Conservation (phyloP, 2,888 invertebrate species). For the Uropetala carovei region DNA sequence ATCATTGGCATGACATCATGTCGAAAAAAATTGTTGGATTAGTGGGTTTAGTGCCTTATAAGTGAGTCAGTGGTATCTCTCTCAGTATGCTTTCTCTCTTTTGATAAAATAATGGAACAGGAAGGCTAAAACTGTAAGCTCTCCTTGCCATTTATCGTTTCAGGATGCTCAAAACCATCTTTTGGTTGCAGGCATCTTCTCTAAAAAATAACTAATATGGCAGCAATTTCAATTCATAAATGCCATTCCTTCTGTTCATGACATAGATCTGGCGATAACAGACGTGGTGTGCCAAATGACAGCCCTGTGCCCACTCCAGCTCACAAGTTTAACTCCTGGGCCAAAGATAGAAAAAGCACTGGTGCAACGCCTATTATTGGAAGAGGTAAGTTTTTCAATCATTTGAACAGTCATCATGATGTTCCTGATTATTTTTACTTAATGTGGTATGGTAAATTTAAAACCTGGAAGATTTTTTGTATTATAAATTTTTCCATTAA, state of each 20-base stretch:
- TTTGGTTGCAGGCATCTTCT: too few species aligned
- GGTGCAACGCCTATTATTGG: conserved; percentile 81
- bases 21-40: too few species aligned
- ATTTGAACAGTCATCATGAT: too few species aligned
- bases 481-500: background rate
- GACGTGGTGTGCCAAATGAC: conserved; percentile 78
- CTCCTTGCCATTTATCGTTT: too few species aligned
- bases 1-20: too few species aligned
- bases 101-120: too few species aligned
- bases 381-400: conserved; percentile 73
- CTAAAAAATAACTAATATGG: too few species aligned
- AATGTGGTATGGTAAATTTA: background rate
- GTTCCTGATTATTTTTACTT: background rate
- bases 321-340: conserved; percentile 90
- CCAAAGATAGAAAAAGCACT: conserved; percentile 81
- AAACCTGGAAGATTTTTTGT: background rate
- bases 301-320: conserved; percentile 92
- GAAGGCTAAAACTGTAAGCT: too few species aligned
- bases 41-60: too few species aligned
- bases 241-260: background rate
- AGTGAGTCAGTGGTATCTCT: too few species aligned
- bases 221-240: background rate
- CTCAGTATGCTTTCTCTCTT: too few species aligned
- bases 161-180: too few species aligned
- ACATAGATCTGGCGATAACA: conserved; percentile 69